Percentiles rank a stretch among this genome's conserved stretches.
phyloP scores from a whole-genome alignment of 2,797 vertebrate genomes.

The Austrolebias charrua region DNA sequence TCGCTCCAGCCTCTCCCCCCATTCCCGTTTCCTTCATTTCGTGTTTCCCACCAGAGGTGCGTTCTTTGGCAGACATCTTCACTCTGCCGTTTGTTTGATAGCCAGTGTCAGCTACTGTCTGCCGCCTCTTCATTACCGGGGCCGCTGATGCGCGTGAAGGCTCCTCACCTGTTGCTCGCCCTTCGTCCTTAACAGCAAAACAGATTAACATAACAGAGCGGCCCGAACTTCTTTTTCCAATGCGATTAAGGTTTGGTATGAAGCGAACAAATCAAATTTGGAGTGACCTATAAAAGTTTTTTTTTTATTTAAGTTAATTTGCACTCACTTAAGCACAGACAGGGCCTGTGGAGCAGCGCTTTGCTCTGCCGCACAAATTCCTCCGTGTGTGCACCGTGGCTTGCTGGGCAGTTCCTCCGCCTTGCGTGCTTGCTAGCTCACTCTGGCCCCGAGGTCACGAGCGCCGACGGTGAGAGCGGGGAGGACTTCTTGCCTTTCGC shows the following conservation, averaged over 20 bases:
- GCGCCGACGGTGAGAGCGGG: slow-evolving; percentile 54
- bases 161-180: slow-evolving; percentile 71
- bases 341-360: slow-evolving; percentile 49
- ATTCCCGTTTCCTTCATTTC: slow-evolving; percentile 40
- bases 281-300: slow-evolving; percentile 73
- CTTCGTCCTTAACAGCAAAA: slow-evolving; percentile 65
- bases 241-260: slow-evolving; percentile 68
- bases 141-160: slow-evolving; percentile 50
- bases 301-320: slow-evolving; percentile 70
- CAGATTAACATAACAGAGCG: slow-evolving; percentile 62
- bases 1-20: slow-evolving; percentile 40
- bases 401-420: slow-evolving; percentile 51
- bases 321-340: slow-evolving; percentile 71
- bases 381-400: slow-evolving; percentile 46
- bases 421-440: slow-evolving; percentile 40
- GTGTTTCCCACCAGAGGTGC: slow-evolving; percentile 55
- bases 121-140: slow-evolving; percentile 53
- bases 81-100: slow-evolving; percentile 58
- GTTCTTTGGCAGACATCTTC: slow-evolving; percentile 64
- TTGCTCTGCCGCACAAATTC: slow-evolving; percentile 58
- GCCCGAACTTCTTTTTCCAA: slow-evolving; percentile 39
- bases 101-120: slow-evolving; percentile 61
- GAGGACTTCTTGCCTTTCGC: slow-evolving; percentile 65
- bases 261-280: slow-evolving; percentile 69
- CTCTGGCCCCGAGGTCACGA: slow-evolving; percentile 70